Evolutionary conservation across 2,888 invertebrate genomes (phyloP).

Genomic region (Neuroscelio doddi): DNA sequence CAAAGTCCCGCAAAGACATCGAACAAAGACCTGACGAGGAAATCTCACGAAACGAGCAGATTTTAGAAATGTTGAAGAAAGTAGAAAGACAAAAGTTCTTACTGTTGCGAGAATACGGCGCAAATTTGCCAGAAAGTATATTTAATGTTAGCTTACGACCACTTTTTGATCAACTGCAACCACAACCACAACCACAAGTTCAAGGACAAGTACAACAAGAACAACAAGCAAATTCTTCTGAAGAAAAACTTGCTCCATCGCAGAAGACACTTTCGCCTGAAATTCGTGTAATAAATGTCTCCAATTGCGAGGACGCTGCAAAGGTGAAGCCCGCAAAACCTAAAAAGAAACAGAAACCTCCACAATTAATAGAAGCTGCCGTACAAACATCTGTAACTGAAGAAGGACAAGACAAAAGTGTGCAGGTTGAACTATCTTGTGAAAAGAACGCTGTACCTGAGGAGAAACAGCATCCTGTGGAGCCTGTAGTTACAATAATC

Average conservation of each 20-base stretch:
- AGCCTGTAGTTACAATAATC: slow-evolving; percentile 61
- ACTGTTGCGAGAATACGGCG: slow-evolving; percentile 63
- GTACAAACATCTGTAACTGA: slow-evolving; percentile 53
- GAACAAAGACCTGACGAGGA: slow-evolving; percentile 36
- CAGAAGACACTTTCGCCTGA: slow-evolving; percentile 53
- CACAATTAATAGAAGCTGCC: slow-evolving; percentile 54
- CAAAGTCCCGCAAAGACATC: neutral
- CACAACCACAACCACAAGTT: slow-evolving; percentile 1
- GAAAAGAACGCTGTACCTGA: slow-evolving; percentile 36
- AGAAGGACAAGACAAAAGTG: slow-evolving; percentile 41
- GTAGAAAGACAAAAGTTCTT: slow-evolving; percentile 64
- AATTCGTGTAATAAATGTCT: slow-evolving; percentile 63
- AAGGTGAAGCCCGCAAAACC: slow-evolving; percentile 36
- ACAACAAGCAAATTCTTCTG: neutral
- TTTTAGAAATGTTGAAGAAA: slow-evolving; percentile 63
- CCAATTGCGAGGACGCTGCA: slow-evolving; percentile 46
- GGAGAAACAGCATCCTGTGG: slow-evolving; percentile 45
- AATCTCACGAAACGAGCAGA: slow-evolving; percentile 59
- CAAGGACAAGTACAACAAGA: too few relatives aligned
- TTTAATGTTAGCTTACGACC: slow-evolving; percentile 61
- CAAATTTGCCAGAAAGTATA: slow-evolving; percentile 61
- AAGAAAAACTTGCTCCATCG: neutral
- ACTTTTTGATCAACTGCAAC: slow-evolving; percentile 50
- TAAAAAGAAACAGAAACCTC: slow-evolving; percentile 36
- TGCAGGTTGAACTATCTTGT: slow-evolving; percentile 43